These are phyloP conservation scores for Dunckerocampus dactyliophorus DNA, from an alignment of 2,113 vertebrate species.

Conservation along the genomic window DNA sequence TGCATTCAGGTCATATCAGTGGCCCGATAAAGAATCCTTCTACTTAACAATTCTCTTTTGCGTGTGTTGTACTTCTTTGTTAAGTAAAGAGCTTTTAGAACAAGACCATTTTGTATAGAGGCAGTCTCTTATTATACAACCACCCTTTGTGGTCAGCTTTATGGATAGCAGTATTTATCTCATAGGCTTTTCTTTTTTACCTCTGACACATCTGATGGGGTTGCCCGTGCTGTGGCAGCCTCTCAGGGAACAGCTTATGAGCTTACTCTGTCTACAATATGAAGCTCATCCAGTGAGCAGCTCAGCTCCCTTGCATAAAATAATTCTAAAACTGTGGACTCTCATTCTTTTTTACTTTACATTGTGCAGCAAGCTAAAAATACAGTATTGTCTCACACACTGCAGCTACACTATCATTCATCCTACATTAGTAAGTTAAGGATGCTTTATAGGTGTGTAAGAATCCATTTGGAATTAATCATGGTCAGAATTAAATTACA, in stretches of 20 bases:
- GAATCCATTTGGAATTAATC: background rate
- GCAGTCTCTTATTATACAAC: conserved; percentile 5
- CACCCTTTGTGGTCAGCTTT: conserved; percentile 11
- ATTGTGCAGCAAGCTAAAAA: background rate
- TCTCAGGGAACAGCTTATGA: conserved; percentile 38
- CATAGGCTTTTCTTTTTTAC: conserved; percentile 9
- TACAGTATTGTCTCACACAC: background rate
- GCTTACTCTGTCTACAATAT: conserved; percentile 15
- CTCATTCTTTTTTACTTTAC: background rate
- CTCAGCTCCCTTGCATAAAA: background rate
- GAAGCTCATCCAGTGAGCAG: conserved; percentile 3
- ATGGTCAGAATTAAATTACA: background rate
- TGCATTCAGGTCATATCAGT: conserved; percentile 39
- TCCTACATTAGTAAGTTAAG: background rate
- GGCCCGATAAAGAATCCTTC: conserved; percentile 17
- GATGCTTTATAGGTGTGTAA: background rate
- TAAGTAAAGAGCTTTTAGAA: conserved; percentile 15
- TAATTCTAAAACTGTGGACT: background rate
- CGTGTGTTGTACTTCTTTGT: conserved; percentile 1
- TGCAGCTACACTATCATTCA: background rate
- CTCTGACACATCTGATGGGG: conserved; percentile 12
- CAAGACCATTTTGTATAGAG: conserved; percentile 15
- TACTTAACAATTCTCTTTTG: conserved; percentile 14
- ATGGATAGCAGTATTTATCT: conserved; percentile 26
- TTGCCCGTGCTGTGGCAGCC: conserved; percentile 7